Evolutionary conservation across 2,888 invertebrate species (phyloP).

Genomic region (Ischnura elegans): DNA sequence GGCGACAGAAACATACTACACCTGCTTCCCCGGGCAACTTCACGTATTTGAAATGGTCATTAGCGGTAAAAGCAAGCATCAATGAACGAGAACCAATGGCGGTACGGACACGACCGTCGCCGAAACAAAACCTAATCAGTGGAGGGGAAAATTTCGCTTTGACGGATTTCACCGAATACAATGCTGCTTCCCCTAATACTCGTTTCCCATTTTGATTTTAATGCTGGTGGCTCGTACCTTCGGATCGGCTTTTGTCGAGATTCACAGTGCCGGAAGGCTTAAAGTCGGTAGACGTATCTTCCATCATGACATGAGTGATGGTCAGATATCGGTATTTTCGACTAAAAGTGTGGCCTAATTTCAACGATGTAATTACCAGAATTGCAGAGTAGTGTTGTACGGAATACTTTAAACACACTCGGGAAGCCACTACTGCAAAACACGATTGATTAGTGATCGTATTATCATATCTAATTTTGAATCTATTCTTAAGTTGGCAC

Average conservation of each 20-base stretch:
- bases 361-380: too few species aligned
- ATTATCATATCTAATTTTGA: too few species aligned
- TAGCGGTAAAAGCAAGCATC: too few species aligned
- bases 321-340: neutral
- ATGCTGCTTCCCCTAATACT: neutral
- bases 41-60: neutral
- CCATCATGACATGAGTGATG: neutral
- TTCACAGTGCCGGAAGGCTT: neutral
- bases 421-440: too few species aligned
- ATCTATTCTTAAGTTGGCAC: too few species aligned
- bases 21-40: neutral
- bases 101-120: neutral
- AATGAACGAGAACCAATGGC: neutral
- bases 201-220: neutral
- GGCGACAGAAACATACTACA: neutral
- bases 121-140: neutral
- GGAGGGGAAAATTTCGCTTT: neutral
- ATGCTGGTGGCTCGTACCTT: neutral
- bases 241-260: neutral
- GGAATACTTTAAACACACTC: too few species aligned
- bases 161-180: neutral
- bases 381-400: too few species aligned
- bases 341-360: too few species aligned
- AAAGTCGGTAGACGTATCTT: neutral
- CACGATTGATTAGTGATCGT: too few species aligned